Evolutionary conservation across 2,888 invertebrate genomes (phyloP).

Genomic region (Hetaerina titia): DNA sequence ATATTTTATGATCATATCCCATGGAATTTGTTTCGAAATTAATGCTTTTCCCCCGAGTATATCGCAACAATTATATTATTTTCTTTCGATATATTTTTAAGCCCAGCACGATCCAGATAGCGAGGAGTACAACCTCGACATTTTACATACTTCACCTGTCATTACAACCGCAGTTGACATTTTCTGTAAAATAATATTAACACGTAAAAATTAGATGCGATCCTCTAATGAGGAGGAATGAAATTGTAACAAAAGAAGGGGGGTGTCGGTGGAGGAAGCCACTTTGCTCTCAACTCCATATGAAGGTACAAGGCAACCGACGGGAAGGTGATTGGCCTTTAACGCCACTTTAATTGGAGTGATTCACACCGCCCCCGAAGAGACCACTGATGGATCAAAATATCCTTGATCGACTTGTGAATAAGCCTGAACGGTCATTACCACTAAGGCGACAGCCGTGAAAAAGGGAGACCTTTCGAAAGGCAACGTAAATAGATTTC

Average conservation of each 20-base stretch:
- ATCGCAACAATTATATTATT: too few species aligned
- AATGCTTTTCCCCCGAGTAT: too few species aligned
- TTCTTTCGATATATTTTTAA: too few species aligned
- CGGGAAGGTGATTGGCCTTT: not conserved
- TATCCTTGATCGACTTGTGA: conserved; percentile 35
- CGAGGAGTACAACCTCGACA: too few species aligned
- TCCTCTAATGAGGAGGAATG: not conserved
- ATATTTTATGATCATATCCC: too few species aligned
- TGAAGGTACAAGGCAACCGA: not conserved
- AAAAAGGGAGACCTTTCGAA: not conserved
- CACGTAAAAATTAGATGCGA: not conserved
- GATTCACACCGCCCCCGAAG: not conserved
- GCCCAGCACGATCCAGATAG: too few species aligned
- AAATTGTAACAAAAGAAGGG: not conserved
- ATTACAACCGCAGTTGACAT: too few species aligned
- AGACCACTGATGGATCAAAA: not conserved
- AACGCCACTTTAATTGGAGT: not conserved
- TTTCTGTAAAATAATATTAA: not conserved
- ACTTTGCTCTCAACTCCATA: not conserved
- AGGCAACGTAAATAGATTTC: conserved; percentile 18
- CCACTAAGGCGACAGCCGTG: not conserved
- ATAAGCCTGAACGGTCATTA: conserved; percentile 39
- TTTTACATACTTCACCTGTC: too few species aligned
- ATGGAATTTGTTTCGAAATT: too few species aligned
- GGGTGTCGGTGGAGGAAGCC: not conserved